Evolutionary conservation across 2,113 vertebrate genomes (phyloP).

Genomic region (Nanger granti): DNA sequence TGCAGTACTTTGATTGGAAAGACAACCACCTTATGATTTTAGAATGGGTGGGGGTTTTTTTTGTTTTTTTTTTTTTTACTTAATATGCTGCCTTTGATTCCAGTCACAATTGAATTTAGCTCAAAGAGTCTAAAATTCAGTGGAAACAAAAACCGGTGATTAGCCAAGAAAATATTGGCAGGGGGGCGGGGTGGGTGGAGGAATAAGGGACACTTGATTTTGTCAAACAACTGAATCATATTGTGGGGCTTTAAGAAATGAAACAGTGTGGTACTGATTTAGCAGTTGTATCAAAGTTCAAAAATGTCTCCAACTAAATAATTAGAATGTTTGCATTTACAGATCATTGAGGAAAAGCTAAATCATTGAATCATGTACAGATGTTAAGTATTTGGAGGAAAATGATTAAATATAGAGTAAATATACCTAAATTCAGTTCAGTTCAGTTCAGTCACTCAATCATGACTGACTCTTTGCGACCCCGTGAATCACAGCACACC

Average conservation of each 20-base stretch:
- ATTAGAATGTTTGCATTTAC: background rate
- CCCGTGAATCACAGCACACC: background rate
- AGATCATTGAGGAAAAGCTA: background rate
- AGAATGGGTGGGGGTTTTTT: background rate
- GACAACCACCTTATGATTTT: background rate
- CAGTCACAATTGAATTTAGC: background rate
- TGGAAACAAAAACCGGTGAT: background rate
- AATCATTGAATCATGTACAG: background rate
- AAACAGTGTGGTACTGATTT: background rate
- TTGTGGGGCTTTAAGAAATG: slow-evolving; percentile 3
- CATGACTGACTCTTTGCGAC: background rate
- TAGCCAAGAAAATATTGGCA: background rate
- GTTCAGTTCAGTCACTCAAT: background rate
- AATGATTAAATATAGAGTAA: background rate
- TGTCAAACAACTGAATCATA: background rate
- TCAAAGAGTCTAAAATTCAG: background rate
- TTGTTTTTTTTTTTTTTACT: background rate
- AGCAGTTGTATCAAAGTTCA: background rate
- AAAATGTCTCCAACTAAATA: background rate
- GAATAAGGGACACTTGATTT: background rate
- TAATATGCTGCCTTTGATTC: background rate
- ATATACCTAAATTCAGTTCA: background rate
- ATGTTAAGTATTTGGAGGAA: background rate
- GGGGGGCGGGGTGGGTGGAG: background rate
- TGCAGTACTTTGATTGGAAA: background rate